phyloP scores from a whole-genome alignment of 2,888 invertebrate species.

The Hofmannophila pseudospretella region DNA sequence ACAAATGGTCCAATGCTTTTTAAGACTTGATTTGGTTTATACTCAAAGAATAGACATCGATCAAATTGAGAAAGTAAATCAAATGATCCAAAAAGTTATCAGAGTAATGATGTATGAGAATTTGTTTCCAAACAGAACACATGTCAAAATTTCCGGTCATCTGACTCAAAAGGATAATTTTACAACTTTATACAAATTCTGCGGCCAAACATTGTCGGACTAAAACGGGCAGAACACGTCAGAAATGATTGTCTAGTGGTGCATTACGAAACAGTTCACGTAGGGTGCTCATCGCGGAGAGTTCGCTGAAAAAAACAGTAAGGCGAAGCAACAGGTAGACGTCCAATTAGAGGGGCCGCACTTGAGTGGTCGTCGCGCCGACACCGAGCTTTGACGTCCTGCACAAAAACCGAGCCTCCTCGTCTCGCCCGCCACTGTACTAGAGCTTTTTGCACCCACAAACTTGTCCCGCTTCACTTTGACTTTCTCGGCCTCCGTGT shows the following conservation, averaged over 20 bases:
- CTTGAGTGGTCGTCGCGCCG: constrained; percentile 59
- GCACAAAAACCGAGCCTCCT: constrained; percentile 62
- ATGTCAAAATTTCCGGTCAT: no score
- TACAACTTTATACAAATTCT: no score
- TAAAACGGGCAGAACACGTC: constrained; percentile 18
- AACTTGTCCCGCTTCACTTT: constrained; percentile 60
- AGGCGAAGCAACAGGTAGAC: constrained; percentile 72
- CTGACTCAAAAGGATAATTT: neutral
- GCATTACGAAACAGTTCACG: constrained; percentile 56
- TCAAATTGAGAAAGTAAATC: no score
- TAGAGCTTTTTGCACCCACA: constrained; percentile 54
- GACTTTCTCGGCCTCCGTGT: constrained; percentile 52
- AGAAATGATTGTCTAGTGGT: constrained; percentile 32
- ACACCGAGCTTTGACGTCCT: constrained; percentile 64
- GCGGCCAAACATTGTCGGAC: constrained; percentile 1
- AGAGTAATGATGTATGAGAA: no score
- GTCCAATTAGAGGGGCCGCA: constrained; percentile 71
- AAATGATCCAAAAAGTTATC: no score
- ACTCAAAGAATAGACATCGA: no score
- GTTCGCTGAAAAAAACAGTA: constrained; percentile 51
- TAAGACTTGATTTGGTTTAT: no score
- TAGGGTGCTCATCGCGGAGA: constrained; percentile 51
- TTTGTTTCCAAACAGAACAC: no score
- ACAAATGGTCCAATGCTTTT: no score
- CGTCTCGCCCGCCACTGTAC: constrained; percentile 57